Evolutionary conservation across 1,140 invertebrate species (phyloP), one percentile per base, ranked within the genome.

Genomic region (Trachelipus rathkii): DNA sequence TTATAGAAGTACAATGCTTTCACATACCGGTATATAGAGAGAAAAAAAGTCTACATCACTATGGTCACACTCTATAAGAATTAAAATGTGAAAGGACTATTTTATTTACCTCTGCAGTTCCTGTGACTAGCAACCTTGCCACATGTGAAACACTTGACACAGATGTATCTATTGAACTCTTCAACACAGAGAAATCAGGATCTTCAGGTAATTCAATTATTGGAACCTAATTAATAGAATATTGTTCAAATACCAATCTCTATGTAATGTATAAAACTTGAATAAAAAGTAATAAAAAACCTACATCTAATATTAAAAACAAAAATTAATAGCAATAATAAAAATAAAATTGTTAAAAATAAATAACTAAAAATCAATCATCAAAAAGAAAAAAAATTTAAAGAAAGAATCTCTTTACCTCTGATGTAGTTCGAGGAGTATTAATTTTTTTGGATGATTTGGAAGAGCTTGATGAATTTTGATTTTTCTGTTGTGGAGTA

Each of bases 181-280:
- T 78, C 1, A 81, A 68, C 10, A 77, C 21, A 50, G 79, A 78
- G 23, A 73, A 81, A 21, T 81, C 79, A 9, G 79, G 79, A 50
- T 81, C 79, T 50, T 81, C 79, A 11, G 79, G 79, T 0, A 81
- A 23, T n/a, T 81, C 79, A 43, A 81, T 66, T 8, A 81, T 75
- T 72, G 50, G 50, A 60, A 60, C 50, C 50, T 60, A 19, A 33
- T 33, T 3, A 33, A 33, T 33, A 33, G 6, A 33, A 33, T 33
- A 33, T 33, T 33, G 33, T 33, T 33, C 33, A 33, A 33, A 33
- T 6, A 33, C 33, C 33, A 33, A 1, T 33, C 33, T 33, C 33
- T 33, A 33, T 33, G 33, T 6, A 33, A 33, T 33, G 33, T 33
- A 33, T 33, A 6, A 33, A 33, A 33, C n/a, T n/a, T 33, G 33